A percentile compares a stretch with the other conserved stretches of the same genome.
phyloP scores from a whole-genome alignment of 2,113 vertebrate genomes.

The Lipotes vexillifer region DNA sequence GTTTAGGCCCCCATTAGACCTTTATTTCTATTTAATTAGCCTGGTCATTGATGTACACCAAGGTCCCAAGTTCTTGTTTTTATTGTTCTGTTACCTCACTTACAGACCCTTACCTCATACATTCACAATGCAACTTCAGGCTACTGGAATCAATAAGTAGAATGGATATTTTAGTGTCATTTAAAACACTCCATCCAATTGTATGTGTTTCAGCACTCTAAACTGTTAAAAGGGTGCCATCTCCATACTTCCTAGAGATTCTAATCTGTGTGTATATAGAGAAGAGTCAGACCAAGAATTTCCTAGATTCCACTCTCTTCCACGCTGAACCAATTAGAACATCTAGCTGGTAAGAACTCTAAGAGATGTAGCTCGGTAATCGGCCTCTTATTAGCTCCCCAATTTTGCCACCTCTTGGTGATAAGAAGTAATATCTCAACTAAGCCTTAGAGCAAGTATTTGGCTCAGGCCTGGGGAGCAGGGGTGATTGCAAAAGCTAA shows the following conservation, averaged over 20 bases:
- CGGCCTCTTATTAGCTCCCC: not conserved
- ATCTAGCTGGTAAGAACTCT: not conserved
- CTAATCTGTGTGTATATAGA: not conserved
- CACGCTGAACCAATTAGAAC: not conserved
- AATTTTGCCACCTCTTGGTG: not conserved
- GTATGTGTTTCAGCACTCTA: not conserved
- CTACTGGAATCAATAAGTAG: not conserved
- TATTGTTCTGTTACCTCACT: not conserved
- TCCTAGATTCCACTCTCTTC: not conserved
- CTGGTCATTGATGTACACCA: not conserved
- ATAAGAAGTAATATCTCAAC: not conserved
- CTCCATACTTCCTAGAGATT: not conserved
- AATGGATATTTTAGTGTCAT: not conserved
- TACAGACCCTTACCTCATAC: not conserved
- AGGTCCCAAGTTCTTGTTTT: not conserved
- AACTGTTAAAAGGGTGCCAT: not conserved
- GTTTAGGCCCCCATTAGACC: not conserved
- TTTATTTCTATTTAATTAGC: constrained; percentile 12
- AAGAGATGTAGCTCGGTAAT: not conserved
- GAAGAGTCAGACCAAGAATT: not conserved
- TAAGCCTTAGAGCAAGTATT: not conserved
- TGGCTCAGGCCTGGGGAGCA: not conserved
- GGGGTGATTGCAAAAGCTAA: not conserved
- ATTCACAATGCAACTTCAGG: not conserved
- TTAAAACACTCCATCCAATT: not conserved